These are phyloP conservation scores for Microcebus griseorufus DNA, from an alignment of 2,113 vertebrate genomes.

Conservation along the genomic window DNA sequence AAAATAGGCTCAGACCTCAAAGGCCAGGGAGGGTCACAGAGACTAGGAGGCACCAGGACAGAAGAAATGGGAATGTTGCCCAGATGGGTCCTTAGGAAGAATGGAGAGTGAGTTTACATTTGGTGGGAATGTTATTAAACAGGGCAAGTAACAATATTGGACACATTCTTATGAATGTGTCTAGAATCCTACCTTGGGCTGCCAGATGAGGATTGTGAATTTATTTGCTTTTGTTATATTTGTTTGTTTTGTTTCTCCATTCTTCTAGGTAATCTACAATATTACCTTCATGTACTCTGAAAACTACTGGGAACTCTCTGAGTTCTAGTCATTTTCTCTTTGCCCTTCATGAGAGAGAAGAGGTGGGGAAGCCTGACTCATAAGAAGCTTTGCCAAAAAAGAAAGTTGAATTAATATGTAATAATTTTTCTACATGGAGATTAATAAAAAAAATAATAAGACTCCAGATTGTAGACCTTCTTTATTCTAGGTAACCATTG, in stretches of 20 bases:
- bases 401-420: neutral
- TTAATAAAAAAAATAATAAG: neutral
- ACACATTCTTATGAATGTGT: neutral
- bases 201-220: neutral
- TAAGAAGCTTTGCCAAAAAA: neutral
- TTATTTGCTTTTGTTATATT: neutral
- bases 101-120: neutral
- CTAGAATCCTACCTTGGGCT: neutral
- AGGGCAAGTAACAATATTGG: neutral
- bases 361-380: neutral
- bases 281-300: neutral
- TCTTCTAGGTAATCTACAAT: neutral
- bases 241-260: neutral
- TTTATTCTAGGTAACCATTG: neutral
- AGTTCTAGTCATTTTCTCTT: neutral
- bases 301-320: neutral
- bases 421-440: neutral
- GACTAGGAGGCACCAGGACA: neutral
- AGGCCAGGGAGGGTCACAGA: neutral
- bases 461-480: neutral
- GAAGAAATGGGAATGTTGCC: neutral
- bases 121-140: neutral
- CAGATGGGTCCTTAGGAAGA: neutral
- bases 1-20: neutral
- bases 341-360: neutral